Evolutionary conservation across 2,797 vertebrate species (phyloP), one percentile per base, ranked within the genome.

Genomic region (Micrastur ruficollis): DNA sequence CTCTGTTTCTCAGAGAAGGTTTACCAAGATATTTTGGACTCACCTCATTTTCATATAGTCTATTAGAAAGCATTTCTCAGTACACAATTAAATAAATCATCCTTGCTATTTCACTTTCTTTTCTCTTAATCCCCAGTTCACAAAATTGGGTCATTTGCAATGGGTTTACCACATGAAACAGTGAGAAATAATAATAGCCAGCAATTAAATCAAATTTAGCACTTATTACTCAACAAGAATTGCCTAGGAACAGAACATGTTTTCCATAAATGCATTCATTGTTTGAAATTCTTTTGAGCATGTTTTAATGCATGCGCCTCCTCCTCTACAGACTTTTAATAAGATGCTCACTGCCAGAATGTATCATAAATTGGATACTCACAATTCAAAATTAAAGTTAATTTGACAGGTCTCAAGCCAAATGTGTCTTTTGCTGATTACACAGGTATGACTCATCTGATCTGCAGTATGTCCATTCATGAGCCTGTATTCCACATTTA

Each of bases 181-280:
- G 70, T 71, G 55, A 92, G 89, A 91, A 96, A 95, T 81, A 95
- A 93, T 88, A 96, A 96, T 88, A 96, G 92, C 61, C 78, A 90
- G 68, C 87, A 96, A 96, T 95, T 97, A 97, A 95, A 93, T 70
- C 75, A 95, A 91, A 95, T 95, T 95, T 96, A 95, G 93, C 46
- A 76, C 72, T 97, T 96, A 94, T 92, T 96, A 95, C 94, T 91
- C 91, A 95, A 93, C 89, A 95, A 96, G 81, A 96, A 97, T 93
- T 96, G 95, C 94, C 87, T 90, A 95, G 94, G 94, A 97, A 96
- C 75, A 95, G 87, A 96, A 94, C 91, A 81, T 87, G 93, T 83
- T 95, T 96, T 93, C 91, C 85, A 95, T 66, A 94, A 96, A 90
- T 49, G 82, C 52, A 91, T 90, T 91, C 85, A 93, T 95, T 93